Conservation (phyloP, 2,888 invertebrate species). For the Mesochorus sp. region DNA sequence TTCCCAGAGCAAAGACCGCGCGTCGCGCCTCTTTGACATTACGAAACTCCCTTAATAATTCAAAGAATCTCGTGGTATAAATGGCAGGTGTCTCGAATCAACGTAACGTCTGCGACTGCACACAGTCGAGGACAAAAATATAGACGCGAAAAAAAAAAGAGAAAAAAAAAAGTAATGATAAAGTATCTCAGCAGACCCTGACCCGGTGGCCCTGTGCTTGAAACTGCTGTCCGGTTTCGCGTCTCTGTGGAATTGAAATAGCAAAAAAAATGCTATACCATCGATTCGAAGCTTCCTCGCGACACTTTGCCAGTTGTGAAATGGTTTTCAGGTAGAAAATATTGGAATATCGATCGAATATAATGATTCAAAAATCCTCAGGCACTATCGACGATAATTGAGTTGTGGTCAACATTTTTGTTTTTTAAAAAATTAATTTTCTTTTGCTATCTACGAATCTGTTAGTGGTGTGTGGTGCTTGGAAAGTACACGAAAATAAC, state of each 20-base stretch:
- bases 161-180: constrained; percentile 22
- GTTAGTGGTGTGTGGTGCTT: too few species aligned
- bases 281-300: not conserved
- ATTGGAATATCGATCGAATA: not conserved
- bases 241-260: constrained; percentile 43
- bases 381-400: not conserved
- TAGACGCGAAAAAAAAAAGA: not conserved
- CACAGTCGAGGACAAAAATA: constrained; percentile 23
- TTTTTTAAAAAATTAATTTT: not conserved
- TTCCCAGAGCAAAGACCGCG: constrained; percentile 24
- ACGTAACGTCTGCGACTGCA: not conserved
- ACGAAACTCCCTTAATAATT: constrained; percentile 41
- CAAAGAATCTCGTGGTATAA: constrained; percentile 11
- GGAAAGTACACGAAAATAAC: not conserved
- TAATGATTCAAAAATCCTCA: not conserved
- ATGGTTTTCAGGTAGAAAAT: too few species aligned
- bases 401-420: not conserved
- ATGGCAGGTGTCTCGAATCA: constrained; percentile 16
- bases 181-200: constrained; percentile 37
- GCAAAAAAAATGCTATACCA: constrained; percentile 18
- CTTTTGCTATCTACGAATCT: not conserved
- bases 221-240: constrained; percentile 13
- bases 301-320: too few species aligned
- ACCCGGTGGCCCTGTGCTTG: constrained; percentile 43
- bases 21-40: constrained; percentile 47